These are phyloP conservation scores for Acromyrmex heyeri DNA, from an alignment of 1,140 invertebrate species.

Conservation along the genomic window DNA sequence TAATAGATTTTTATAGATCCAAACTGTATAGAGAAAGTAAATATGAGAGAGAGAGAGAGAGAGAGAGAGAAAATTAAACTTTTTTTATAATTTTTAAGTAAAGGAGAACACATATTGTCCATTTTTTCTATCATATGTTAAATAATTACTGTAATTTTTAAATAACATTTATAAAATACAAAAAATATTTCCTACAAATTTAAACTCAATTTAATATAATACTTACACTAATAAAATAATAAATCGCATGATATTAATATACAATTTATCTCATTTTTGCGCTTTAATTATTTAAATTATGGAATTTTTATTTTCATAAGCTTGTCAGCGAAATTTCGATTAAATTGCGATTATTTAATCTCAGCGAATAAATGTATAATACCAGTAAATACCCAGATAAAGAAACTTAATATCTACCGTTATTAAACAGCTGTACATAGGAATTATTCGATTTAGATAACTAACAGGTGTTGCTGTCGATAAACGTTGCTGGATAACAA, in stretches of 20 bases:
- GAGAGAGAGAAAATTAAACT: not conserved
- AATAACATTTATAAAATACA: not conserved
- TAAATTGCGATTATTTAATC: slow-evolving; percentile 25
- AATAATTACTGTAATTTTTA: not conserved
- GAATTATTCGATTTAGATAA: slow-evolving; percentile 50
- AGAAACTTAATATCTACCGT: slow-evolving; percentile 25
- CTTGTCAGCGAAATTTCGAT: not conserved
- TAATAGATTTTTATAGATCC: not conserved
- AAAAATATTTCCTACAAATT: not conserved
- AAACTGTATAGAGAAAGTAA: not conserved
- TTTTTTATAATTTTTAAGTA: not conserved
- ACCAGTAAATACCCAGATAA: slow-evolving; percentile 6
- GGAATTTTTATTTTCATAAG: not conserved
- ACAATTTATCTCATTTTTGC: not conserved
- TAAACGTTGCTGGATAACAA: slow-evolving; percentile 31
- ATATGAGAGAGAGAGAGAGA: too few relatives aligned
- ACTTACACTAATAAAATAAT: slow-evolving; percentile 1
- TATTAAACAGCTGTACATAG: not conserved
- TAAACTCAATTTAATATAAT: not conserved
- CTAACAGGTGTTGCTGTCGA: slow-evolving; percentile 2
- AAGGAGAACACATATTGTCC: not conserved
- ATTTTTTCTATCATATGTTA: not conserved
- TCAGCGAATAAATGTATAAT: not conserved
- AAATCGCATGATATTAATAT: not conserved
- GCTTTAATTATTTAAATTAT: not conserved